These are phyloP conservation scores for Andrena flavipes DNA, from an alignment of 2,888 invertebrate species.

Conservation along the genomic window DNA sequence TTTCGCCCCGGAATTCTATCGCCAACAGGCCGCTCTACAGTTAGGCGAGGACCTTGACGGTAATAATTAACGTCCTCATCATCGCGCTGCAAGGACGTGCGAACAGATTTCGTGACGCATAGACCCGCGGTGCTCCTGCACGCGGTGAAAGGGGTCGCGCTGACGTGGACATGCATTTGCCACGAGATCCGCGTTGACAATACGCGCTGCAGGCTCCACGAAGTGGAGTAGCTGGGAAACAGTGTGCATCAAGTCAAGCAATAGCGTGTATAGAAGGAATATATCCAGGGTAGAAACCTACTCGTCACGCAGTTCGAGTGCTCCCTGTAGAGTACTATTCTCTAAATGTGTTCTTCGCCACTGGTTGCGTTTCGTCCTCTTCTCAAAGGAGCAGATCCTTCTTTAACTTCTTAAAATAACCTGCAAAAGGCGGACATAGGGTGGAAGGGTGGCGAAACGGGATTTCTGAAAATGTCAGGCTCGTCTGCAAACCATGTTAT, in stretches of 20 bases:
- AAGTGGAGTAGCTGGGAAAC: neutral
- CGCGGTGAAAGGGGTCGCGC: slow-evolving; percentile 62
- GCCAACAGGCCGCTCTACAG: slow-evolving; percentile 35
- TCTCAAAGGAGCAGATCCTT: neutral
- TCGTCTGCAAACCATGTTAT: slow-evolving; percentile 7
- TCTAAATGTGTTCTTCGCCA: too few species aligned
- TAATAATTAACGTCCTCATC: slow-evolving; percentile 78
- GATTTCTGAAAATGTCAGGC: neutral
- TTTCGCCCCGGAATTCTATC: slow-evolving; percentile 50
- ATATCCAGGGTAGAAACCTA: neutral
- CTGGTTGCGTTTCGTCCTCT: neutral
- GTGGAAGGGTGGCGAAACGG: too few species aligned
- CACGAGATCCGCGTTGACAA: slow-evolving; percentile 36
- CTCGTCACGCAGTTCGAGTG: neutral
- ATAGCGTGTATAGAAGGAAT: neutral
- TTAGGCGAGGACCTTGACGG: slow-evolving; percentile 55
- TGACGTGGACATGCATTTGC: slow-evolving; percentile 35
- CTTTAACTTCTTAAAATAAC: neutral
- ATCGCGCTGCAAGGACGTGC: slow-evolving; percentile 64
- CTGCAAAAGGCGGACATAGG: neutral
- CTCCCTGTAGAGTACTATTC: too few species aligned
- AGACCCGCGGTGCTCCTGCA: slow-evolving; percentile 41
- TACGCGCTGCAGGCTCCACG: slow-evolving; percentile 12
- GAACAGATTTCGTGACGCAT: slow-evolving; percentile 71
- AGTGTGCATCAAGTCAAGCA: neutral